Evolutionary conservation across 2,797 vertebrate genomes (phyloP).

Genomic region (Xyrichtys novacula): DNA sequence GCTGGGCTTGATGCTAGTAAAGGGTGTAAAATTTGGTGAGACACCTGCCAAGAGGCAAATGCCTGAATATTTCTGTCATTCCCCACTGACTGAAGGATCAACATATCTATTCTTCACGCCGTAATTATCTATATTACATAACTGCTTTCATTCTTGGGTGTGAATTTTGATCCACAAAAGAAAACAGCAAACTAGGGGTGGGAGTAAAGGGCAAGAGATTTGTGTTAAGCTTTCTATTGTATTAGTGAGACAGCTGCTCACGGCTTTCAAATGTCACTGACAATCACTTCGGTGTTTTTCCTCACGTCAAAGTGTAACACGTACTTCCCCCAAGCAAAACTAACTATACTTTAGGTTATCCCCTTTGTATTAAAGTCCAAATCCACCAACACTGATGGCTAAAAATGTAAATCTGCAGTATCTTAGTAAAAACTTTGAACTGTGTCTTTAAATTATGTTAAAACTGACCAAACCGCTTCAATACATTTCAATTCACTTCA

Average conservation of each 20-base stretch:
- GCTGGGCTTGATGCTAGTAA: neutral
- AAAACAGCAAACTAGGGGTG: slow-evolving; percentile 16
- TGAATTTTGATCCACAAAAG: slow-evolving; percentile 21
- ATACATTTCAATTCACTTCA: neutral
- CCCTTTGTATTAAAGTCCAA: slow-evolving; percentile 17
- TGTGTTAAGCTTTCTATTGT: slow-evolving; percentile 29
- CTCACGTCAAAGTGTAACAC: slow-evolving; percentile 82
- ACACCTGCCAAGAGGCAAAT: slow-evolving; percentile 19
- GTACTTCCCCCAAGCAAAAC: slow-evolving; percentile 78
- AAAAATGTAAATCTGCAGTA: too few species aligned
- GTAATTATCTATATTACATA: slow-evolving; percentile 22
- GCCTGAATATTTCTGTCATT: slow-evolving; percentile 14
- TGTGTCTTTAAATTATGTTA: too few species aligned
- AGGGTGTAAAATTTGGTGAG: slow-evolving; percentile 16
- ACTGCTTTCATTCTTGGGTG: slow-evolving; percentile 18
- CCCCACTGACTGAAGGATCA: slow-evolving; percentile 8
- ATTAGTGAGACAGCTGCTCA: slow-evolving; percentile 61
- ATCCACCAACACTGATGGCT: slow-evolving; percentile 29
- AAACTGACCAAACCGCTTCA: too few species aligned
- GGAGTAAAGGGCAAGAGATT: slow-evolving; percentile 22
- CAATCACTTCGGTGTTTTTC: slow-evolving; percentile 85
- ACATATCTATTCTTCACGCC: slow-evolving; percentile 4
- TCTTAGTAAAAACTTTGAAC: too few species aligned
- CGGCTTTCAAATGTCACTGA: slow-evolving; percentile 89
- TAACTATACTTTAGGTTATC: slow-evolving; percentile 29